Percentiles rank a stretch among this genome's conserved stretches.
These are phyloP conservation scores for Gnatocerus cornutus DNA, from an alignment of 2,888 invertebrate species.

Conservation along the genomic window DNA sequence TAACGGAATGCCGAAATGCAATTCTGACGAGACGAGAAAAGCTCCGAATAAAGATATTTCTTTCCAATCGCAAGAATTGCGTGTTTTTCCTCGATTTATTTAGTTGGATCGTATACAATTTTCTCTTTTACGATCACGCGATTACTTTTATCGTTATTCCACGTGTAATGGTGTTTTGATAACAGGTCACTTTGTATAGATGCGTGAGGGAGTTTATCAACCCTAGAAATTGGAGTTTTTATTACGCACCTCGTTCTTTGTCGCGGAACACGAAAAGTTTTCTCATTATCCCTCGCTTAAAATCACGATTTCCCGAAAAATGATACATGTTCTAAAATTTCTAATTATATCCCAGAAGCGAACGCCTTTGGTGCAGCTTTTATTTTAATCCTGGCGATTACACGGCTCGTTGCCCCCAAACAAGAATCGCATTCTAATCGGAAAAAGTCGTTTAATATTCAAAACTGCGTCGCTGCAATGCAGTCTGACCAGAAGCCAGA, in stretches of 20 bases:
- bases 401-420: conserved; percentile 36
- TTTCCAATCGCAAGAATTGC: conserved; percentile 24
- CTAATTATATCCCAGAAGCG: neutral
- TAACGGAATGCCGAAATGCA: neutral
- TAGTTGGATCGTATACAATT: conserved; percentile 7
- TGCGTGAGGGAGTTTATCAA: conserved; percentile 25
- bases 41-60: conserved; percentile 26
- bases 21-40: neutral
- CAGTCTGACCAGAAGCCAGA: conserved; percentile 32
- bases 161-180: conserved; percentile 46
- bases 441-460: conserved; percentile 38
- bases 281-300: neutral
- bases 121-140: conserved; percentile 44
- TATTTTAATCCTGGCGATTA: conserved; percentile 36
- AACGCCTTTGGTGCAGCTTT: conserved; percentile 11
- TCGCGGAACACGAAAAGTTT: conserved; percentile 1
- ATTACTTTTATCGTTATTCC: conserved; percentile 45
- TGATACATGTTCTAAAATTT: neutral
- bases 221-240: conserved; percentile 7
- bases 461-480: conserved; percentile 39
- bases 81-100: conserved; percentile 35
- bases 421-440: conserved; percentile 45
- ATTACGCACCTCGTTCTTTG: conserved; percentile 6
- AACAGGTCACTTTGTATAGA: conserved; percentile 36
- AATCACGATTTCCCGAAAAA: too few species aligned